These are phyloP conservation scores for Tinea semifulvella DNA, from an alignment of 2,888 invertebrate genomes.

Conservation along the genomic window DNA sequence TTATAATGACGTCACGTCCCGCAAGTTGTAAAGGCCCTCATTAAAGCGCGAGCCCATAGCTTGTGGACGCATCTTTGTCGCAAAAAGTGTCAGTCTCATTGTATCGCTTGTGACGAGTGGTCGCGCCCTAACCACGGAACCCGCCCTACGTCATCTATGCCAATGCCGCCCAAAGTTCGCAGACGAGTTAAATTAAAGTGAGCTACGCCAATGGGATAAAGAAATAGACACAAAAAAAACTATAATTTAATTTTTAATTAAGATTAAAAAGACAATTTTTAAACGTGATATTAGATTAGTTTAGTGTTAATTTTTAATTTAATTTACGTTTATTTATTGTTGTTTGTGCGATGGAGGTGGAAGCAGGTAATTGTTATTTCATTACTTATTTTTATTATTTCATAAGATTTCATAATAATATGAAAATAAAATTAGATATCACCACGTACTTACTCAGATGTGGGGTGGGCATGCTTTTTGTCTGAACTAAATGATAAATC, in stretches of 20 bases:
- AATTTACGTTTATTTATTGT: not conserved
- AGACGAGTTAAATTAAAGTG: conserved; percentile 53
- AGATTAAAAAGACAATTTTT: conserved; percentile 12
- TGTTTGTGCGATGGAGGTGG: conserved; percentile 9
- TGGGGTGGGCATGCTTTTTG: too few species aligned
- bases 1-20: not conserved
- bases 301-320: conserved; percentile 1
- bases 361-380: conserved; percentile 1
- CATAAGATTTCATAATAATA: too few species aligned
- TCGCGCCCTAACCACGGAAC: conserved; percentile 10
- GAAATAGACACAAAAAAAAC: conserved; percentile 15
- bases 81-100: conserved; percentile 1
- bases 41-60: not conserved
- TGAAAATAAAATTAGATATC: too few species aligned
- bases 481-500: too few species aligned
- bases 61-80: not conserved
- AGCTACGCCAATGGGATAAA: conserved; percentile 49
- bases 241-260: conserved; percentile 19
- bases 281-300: conserved; percentile 11
- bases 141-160: conserved; percentile 21
- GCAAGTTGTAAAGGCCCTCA: not conserved
- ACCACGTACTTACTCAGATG: too few species aligned
- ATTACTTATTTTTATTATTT: conserved; percentile 1
- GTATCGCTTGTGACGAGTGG: not conserved
- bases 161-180: conserved; percentile 45